Evolutionary conservation across 2,113 vertebrate genomes (phyloP), one percentile per base, ranked within the genome.

Genomic region (Girardinichthys multiradiatus): DNA sequence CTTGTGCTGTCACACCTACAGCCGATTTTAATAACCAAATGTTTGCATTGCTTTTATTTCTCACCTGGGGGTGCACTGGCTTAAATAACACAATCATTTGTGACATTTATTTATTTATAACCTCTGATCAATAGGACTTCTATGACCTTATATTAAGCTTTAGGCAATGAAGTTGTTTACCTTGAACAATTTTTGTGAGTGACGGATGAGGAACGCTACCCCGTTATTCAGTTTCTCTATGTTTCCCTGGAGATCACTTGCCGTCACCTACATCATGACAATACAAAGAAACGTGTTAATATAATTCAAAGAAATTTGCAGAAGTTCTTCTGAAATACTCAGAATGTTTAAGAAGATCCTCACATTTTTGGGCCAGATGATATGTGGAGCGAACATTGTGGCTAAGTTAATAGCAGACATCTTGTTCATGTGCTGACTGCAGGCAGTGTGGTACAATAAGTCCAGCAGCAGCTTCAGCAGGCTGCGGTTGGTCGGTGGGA

Each of bases 301-400:
- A 54, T 2, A n/a, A 54, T 33, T n/a, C n/a, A n/a, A 28, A 64
- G 8, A 37, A 31, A 45, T 19, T 31, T 19, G 51, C 54, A 39
- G 37, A 69, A 28, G 4, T 11, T 2, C 4, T 27, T 7, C 21
- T 48, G 42, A 72, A 63, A 57, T 10, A 1, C 24, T 7, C 10
- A 1, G 10, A 57, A 28, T 31, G 28, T 12, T 48, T 19, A 51
- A 70, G 13, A 48, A 70, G 68, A 67, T 19, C 3, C 94, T 91
- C 90, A 99, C 98, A 89, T 98, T 98, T 94, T 97, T 98, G 61
- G 98, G 98, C 98, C 98, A 99, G 26, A 99, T 88, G 89, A 99
- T 96, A 83, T 99, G 97, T 12, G 98, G 98, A 24, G 97, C 95
- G 81, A 99, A 99, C 98, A 99, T 99, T 68, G 97, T 96, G 2